Base-by-base conservation (phyloP, 2,797 vertebrate genomes). In the Ibycter americanus region DNA sequence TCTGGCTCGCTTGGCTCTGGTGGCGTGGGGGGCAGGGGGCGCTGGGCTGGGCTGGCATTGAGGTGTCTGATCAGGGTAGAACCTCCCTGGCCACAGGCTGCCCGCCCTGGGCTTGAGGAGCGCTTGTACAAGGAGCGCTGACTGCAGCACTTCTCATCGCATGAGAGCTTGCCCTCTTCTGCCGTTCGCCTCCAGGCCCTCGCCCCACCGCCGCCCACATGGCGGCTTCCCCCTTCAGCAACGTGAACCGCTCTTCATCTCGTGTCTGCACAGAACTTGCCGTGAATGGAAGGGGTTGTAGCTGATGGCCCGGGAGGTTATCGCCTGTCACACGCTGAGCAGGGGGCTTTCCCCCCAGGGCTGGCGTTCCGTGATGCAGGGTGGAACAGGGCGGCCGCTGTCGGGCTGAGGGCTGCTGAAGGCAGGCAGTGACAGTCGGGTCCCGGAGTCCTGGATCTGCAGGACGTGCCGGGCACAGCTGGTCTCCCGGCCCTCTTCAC, bases 91-190 rank as follows among this genome's bases (percentile, higher is more conserved):
- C 5, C 22, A 3, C 2, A 4, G 51, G 32, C 27, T 16, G 67
- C 25, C 36, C 7, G 8, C 23, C n/a, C 38, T 4, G 38, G 7
- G 1, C 61, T 7, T 4, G 1, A 3, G 2, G 5, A 11, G 22
- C 5, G 1, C 32, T 14, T 4, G 22, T 7, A 4, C 27, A 5
- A 20, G 32, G 0, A 17, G 36, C 0, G 12, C 0, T 3, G 12
- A 1, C 23, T 21, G 13, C 38, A 3, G 81, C n/a, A 1, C 7
- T 18, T 8, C 52, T 58, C 16, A 7, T 14, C 36, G 26, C 58
- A 2, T 5, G 23, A 14, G 32, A 9, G 22, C 40, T 42, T 12
- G 11, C 29, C 4, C 6, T 5, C 7, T 13, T 12, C 61, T 26
- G 25, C 29, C 8, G 10, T 22, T 31, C 10, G 40, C 61, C 22